phyloP scores from a whole-genome alignment of 2,888 invertebrate species.

The Zygogramma bicolorata region DNA sequence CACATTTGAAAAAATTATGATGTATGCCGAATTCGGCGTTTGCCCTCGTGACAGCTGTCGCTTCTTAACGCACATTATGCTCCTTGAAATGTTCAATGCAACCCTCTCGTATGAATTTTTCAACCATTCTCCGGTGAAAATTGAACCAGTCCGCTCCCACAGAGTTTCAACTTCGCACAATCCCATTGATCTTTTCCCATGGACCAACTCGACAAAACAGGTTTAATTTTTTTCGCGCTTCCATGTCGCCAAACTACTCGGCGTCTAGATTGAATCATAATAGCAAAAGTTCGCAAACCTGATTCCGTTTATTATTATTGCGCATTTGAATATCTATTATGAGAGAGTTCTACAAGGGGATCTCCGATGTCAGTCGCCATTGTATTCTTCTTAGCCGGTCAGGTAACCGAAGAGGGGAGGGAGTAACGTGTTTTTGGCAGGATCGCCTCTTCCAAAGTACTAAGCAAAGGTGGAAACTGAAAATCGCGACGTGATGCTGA shows the following conservation, averaged over 20 bases:
- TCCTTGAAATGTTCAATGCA: too few relatives aligned
- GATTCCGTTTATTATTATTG: not conserved
- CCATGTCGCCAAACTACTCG: not conserved
- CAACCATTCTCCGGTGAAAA: too few relatives aligned
- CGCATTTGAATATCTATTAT: not conserved
- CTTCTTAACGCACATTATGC: too few relatives aligned
- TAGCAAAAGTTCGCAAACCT: conserved; percentile 3
- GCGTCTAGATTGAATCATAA: conserved; percentile 1
- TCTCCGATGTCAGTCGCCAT: not conserved
- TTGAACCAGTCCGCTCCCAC: not conserved
- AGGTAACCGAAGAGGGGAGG: not conserved
- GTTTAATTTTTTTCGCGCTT: conserved; percentile 1
- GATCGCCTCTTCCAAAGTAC: not conserved
- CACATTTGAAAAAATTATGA: too few relatives aligned
- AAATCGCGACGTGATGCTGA: conserved; percentile 3
- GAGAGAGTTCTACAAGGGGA: not conserved
- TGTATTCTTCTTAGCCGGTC: not conserved
- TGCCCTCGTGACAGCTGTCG: too few relatives aligned
- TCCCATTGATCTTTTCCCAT: conserved; percentile 4
- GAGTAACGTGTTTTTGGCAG: not conserved
- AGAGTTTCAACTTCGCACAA: not conserved
- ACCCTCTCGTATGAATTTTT: too few relatives aligned
- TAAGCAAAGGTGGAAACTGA: not conserved
- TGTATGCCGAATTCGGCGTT: too few relatives aligned
- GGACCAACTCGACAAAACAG: not conserved